A percentile compares a stretch with the other conserved stretches of the same genome.
Conservation (phyloP, 2,888 invertebrate species). For the Campoplex capitator region DNA sequence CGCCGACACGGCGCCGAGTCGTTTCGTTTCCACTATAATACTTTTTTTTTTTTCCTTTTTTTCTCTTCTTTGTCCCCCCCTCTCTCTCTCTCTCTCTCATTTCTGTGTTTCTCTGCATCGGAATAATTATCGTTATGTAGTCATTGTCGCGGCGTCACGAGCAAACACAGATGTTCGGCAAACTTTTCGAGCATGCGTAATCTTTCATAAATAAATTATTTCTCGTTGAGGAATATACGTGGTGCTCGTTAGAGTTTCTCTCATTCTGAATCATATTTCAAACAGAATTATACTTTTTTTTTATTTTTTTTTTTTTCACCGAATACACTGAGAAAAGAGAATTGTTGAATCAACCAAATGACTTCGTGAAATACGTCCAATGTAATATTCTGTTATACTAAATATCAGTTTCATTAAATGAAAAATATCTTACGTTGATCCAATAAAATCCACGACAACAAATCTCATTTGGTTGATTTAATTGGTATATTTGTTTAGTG, state of each 20-base stretch:
- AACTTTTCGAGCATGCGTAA: slow-evolving; percentile 43
- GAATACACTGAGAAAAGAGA: too few relatives aligned
- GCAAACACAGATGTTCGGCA: slow-evolving; percentile 64
- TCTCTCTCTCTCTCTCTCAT: not conserved
- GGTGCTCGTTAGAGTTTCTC: not conserved
- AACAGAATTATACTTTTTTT: not conserved
- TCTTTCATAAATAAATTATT: slow-evolving; percentile 23
- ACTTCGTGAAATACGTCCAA: too few relatives aligned
- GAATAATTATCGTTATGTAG: slow-evolving; percentile 53
- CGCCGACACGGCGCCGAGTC: slow-evolving; percentile 40
- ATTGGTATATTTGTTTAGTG: too few relatives aligned
- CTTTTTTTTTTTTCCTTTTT: not conserved
- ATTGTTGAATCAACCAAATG: too few relatives aligned
- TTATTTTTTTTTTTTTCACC: too few relatives aligned
- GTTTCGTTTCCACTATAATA: slow-evolving; percentile 7
- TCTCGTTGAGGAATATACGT: slow-evolving; percentile 3
- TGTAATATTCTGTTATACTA: too few relatives aligned
- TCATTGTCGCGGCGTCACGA: slow-evolving; percentile 63
- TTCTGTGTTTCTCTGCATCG: slow-evolving; percentile 11
- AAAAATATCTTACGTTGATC: too few relatives aligned
- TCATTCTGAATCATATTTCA: not conserved
- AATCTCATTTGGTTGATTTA: too few relatives aligned
- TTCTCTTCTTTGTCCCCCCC: slow-evolving; percentile 5
- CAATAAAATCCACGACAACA: too few relatives aligned
- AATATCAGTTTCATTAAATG: too few relatives aligned